Evolutionary conservation across 1,140 invertebrate species (phyloP).

Genomic region (Drosophila nigromelanica): DNA sequence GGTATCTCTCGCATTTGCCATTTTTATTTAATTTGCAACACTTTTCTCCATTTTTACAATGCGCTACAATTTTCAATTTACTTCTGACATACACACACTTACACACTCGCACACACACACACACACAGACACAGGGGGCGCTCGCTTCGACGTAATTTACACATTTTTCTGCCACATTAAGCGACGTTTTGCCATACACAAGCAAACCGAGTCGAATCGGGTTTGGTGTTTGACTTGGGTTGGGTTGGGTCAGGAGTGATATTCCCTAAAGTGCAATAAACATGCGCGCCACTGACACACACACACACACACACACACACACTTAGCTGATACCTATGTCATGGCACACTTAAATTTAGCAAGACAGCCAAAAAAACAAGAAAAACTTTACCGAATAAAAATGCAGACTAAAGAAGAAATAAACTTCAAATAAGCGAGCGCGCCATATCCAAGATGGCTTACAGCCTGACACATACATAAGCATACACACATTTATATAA

Average conservation of each 20-base stretch:
- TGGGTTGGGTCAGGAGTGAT: constrained; percentile 39
- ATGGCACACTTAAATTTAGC: constrained; percentile 65
- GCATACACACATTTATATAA: constrained; percentile 2
- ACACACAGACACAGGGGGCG: constrained; percentile 7
- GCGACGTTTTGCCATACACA: constrained; percentile 57
- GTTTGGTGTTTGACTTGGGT: constrained; percentile 30
- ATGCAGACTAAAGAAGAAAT: constrained; percentile 60
- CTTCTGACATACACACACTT: constrained; percentile 53
- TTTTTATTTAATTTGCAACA: constrained; percentile 78
- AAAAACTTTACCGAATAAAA: constrained; percentile 41
- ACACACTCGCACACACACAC: constrained; percentile 18
- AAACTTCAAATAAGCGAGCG: constrained; percentile 63
- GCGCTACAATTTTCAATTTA: constrained; percentile 73
- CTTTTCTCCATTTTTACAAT: constrained; percentile 69
- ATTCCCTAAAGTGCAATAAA: constrained; percentile 83
- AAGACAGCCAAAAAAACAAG: constrained; percentile 35
- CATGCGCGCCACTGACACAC: constrained; percentile 69
- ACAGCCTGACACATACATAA: constrained; percentile 29
- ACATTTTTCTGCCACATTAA: constrained; percentile 83
- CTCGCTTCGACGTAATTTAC: constrained; percentile 73
- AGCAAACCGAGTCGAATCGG: constrained; percentile 23
- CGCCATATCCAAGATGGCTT: constrained; percentile 53
- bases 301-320: constrained; percentile 53
- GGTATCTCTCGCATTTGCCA: constrained; percentile 61
- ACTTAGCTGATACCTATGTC: constrained; percentile 52